Conservation (phyloP, 1,140 invertebrate species). For the Trypoxylus dichotomus region DNA sequence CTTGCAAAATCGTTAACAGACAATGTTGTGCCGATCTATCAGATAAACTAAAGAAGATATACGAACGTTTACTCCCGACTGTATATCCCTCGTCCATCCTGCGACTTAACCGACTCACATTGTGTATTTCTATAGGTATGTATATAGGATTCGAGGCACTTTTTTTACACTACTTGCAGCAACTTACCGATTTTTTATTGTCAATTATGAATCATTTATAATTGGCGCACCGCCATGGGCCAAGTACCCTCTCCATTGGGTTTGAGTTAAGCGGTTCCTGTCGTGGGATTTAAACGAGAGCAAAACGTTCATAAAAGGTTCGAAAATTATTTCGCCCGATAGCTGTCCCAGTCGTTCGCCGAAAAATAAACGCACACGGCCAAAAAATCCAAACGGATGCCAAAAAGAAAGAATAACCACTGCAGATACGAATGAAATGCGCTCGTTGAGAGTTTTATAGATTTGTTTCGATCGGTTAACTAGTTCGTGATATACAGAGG, state of each 20-base stretch:
- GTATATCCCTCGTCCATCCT: too few species aligned
- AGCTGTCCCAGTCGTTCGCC: background rate
- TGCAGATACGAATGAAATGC: too few species aligned
- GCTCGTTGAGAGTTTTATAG: too few species aligned
- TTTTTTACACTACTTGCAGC: background rate
- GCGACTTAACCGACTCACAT: too few species aligned
- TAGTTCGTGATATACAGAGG: too few species aligned
- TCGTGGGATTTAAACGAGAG: background rate
- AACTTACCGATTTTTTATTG: background rate
- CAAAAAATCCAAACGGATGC: background rate
- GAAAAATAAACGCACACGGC: background rate
- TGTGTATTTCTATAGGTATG: too few species aligned
- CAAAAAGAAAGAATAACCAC: background rate
- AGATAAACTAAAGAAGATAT: too few species aligned
- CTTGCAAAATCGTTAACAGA: too few species aligned
- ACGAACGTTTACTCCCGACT: too few species aligned
- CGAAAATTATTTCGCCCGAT: background rate
- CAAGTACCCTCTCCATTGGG: background rate
- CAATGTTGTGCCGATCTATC: too few species aligned
- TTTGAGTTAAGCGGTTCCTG: background rate
- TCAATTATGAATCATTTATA: background rate
- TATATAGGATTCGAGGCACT: too few species aligned
- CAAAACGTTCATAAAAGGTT: background rate
- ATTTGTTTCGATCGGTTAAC: too few species aligned
- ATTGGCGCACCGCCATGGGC: background rate